Evolutionary conservation across 2,888 invertebrate species (phyloP), one percentile per base, ranked within the genome.

Genomic region (Drosophila neonasuta): DNA sequence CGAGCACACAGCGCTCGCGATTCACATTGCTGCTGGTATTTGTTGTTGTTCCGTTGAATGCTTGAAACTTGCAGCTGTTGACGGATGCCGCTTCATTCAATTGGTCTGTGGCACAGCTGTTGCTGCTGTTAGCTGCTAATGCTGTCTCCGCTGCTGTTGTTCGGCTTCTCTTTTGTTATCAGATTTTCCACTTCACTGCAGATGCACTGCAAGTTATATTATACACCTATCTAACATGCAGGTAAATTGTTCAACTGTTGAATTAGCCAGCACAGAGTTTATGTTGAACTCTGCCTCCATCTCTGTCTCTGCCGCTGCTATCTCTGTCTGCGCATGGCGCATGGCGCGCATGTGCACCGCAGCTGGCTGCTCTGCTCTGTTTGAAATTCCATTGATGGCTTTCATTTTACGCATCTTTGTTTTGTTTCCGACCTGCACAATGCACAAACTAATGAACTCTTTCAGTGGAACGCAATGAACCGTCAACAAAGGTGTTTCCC

Each of bases 81-180:
- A 11, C 30, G 32, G 41, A 39, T 48, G 34, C 57, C 42, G 50
- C 56, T 69, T 50, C 70, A 70, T 65, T 65, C 62, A 76, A 50
- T 71, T 57, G 32, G 24, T 34, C 15, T 34, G 44, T 1, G 3
- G 4, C 70, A 68, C 74, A 74, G 77, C 74, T 74, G 74, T 63
- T 70, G 46, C 58, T 63, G 36, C 34, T 45, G 34, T 13, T 55
- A 13, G 52, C 15, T 36, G 11, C 3, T 36, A 71, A 65, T 67
- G 71, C 57, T 63, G 36, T 46, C 55, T 24, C 32, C 15, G 17
- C 13, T 51, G 20, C 57, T 62, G 58, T 54, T 60, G 48, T 61
- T 55, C 44, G 46, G 48, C 55, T 46, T 65, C 59, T 65, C 77
- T 74, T 80, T 81, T 81, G 86, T 81, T 80, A 78, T 83, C 75